Evolutionary conservation across 2,797 vertebrate genomes (phyloP), one percentile per base, ranked within the genome.

Genomic region (Sebastes trivittatus): DNA sequence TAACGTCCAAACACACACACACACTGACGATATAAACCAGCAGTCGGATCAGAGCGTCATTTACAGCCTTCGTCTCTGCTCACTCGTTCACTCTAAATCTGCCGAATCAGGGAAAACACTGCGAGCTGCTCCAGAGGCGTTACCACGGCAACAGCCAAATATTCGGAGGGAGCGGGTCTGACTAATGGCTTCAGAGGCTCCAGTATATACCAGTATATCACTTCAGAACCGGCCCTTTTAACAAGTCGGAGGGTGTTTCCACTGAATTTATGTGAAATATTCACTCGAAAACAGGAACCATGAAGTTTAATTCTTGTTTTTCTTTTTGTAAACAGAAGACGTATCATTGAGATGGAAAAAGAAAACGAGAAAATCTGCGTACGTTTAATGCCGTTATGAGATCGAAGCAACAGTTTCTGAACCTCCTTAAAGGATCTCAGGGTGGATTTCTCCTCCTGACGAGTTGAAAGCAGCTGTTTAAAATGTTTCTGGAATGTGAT

Each of bases 141-240:
- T 76, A 36, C 83, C 76, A 72, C 59, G 18, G 76, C 68, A 68
- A 85, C 80, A 34, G 67, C 56, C 77, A 85, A 78, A 75, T 71
- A 78, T 66, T 74, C 74, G 2, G n/a, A 11, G n/a, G 30, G 54
- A 38, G 55, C 11, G 14, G 67, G 52, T 27, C 66, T 20, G 22
- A 54, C 52, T n/a, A 62, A 71, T 25, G 42, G 42, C 71, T 34
- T 30, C 52, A 42, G 71, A 76, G 75, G 65, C 69, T 69, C 20
- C 55, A 69, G 75, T 5, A 34, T 36, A 36, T 8, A 63, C 14
- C 55, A 69, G 34, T 38, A 34, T 29, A 36, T 6, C 18, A 56
- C n/a, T n/a, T 23, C 27, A 34, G 30, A 11, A 62, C 9, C 5
- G 18, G 16, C 16, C 58, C 20, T 29, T 60, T 60, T 11, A 60